Base-by-base conservation (phyloP, 2,113 vertebrate species). In the Choloepus hoffmanni region DNA sequence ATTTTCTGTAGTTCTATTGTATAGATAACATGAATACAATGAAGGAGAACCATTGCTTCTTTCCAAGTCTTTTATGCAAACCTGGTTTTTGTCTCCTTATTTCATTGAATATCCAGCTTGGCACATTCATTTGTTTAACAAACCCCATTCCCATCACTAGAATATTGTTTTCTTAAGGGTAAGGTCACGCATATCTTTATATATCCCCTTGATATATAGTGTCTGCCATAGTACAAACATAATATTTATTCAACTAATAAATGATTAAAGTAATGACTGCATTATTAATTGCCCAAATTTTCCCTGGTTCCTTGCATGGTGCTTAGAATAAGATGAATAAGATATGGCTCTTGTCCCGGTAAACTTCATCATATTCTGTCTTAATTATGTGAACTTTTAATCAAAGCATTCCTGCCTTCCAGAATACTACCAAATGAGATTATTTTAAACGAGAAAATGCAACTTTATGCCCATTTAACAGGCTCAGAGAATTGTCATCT, bases 231-330 rank as follows among this genome's bases (percentile, higher is more conserved):
- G 30, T 16, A 68, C 55, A 85, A 81, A 72, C 24, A 0, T 45
- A 62, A 58, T 79, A 58, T 81, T 85, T 93, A 30, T 77, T 89
- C 68, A 91, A 26, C 74, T 40, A 85, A 74, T 87, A 79, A 74
- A 40, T 26, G 60, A 79, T 89, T 93, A 74, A 85, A 89, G 45
- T 33, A 50, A 88, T 72, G 30, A 45, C 60, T 43, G 13, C 70
- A 81, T 72, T 92, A 60, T 73, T 68, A 23, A 92, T 1, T 86
- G 60, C 13, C 28, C 40, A 65, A 13, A 67, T 83, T 94, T 86
- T 73, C 36, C 2, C 63, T 45, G 48, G 36, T 60, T 96, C 62
- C 82, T 86, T 81, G 12, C 23, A 55, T 89, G 10, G 14, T 43
- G 36, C 7, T 62, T 58, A 82, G 43, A 74, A 85, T 50, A 43